Conservation (phyloP, 2,888 invertebrate species). For the Celastrina argiolus region DNA sequence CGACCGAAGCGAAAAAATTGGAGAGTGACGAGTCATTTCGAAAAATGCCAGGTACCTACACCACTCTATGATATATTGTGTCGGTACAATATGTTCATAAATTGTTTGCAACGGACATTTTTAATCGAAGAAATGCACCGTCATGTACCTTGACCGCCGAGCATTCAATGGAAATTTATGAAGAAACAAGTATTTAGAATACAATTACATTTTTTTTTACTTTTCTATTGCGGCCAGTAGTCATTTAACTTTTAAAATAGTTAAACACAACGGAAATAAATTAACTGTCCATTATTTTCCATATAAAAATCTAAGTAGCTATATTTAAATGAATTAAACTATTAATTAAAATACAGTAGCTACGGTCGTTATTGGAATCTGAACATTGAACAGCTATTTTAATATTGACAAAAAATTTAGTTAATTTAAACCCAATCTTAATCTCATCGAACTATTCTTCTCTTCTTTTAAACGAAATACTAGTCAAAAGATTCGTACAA, state of each 20-base stretch:
- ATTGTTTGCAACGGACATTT: slow-evolving; percentile 18
- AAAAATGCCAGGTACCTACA: slow-evolving; percentile 18
- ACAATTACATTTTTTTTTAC: slow-evolving; percentile 12
- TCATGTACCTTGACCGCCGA: slow-evolving; percentile 15
- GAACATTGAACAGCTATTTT: too few relatives aligned
- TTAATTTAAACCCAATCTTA: too few relatives aligned
- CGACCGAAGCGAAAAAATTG: not conserved
- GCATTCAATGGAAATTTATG: slow-evolving; percentile 17
- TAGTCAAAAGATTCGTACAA: too few relatives aligned
- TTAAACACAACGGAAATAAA: not conserved
- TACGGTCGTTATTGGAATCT: too few relatives aligned
- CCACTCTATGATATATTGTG: slow-evolving; percentile 4
- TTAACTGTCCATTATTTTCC: too few relatives aligned
- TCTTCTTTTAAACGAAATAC: too few relatives aligned
- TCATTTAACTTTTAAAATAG: not conserved
- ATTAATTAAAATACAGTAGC: too few relatives aligned
- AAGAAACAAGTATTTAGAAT: slow-evolving; percentile 4
- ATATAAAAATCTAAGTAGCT: too few relatives aligned
- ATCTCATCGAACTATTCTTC: too few relatives aligned
- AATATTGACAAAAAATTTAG: too few relatives aligned
- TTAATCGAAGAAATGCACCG: slow-evolving; percentile 16
- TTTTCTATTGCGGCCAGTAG: not conserved
- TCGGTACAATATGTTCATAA: slow-evolving; percentile 10
- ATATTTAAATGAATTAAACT: too few relatives aligned
- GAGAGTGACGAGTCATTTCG: not conserved